Percentiles rank a stretch among this genome's conserved stretches.
Evolutionary conservation across 1,140 invertebrate genomes (phyloP).

Genomic region (Ephestia elutella): DNA sequence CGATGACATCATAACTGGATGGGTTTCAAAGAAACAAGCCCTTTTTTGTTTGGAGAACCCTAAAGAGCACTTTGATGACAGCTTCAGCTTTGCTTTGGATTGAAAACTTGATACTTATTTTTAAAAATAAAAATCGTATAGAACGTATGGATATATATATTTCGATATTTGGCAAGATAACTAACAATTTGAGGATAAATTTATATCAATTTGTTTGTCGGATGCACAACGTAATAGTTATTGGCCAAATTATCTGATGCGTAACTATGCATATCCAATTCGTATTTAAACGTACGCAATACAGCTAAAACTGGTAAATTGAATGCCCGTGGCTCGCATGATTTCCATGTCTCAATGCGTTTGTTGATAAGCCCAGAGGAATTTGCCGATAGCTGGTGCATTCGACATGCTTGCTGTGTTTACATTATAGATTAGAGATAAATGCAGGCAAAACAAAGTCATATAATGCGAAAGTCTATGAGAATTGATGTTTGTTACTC

Average conservation of each 20-base stretch:
- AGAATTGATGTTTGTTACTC: too few species aligned
- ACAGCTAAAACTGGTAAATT: background rate
- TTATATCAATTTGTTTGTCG: too few species aligned
- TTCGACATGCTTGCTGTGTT: background rate
- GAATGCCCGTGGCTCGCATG: background rate
- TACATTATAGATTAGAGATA: background rate
- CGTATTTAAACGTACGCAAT: too few species aligned
- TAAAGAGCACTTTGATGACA: background rate
- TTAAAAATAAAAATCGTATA: background rate
- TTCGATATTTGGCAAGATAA: too few species aligned
- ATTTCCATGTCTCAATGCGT: background rate
- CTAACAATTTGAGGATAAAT: too few species aligned
- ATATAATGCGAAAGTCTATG: too few species aligned
- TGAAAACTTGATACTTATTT: background rate
- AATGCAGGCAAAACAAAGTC: background rate
- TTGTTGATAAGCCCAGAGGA: constrained; percentile 17
- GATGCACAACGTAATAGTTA: too few species aligned
- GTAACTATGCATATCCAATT: too few species aligned
- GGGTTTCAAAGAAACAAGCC: background rate
- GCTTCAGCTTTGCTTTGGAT: background rate
- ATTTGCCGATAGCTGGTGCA: constrained; percentile 16
- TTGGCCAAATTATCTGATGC: too few species aligned
- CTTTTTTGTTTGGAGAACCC: background rate
- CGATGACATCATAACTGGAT: background rate
- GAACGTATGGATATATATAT: too few species aligned